phyloP scores from a whole-genome alignment of 1,140 invertebrate species.

The Nautilus pompilius region DNA sequence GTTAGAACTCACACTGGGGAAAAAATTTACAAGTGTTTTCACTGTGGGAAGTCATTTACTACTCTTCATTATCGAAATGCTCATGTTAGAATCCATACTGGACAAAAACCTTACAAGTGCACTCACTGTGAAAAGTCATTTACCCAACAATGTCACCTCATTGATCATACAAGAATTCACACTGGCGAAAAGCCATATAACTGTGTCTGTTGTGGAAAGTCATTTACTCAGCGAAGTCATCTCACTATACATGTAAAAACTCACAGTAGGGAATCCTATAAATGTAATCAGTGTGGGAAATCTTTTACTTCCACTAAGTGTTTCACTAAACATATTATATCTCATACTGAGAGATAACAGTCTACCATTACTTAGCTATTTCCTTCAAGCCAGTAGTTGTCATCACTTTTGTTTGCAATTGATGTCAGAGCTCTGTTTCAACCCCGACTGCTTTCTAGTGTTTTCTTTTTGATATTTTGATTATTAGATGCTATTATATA shows the following conservation, averaged over 20 bases:
- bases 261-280: conserved; percentile 47
- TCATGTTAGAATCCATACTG: conserved; percentile 42
- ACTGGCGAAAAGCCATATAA: conserved; percentile 64
- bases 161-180: conserved; percentile 9
- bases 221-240: conserved; percentile 7
- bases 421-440: too few species aligned
- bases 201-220: conserved; percentile 55
- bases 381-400: too few species aligned
- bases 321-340: too few species aligned
- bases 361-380: too few species aligned
- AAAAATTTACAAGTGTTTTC: conserved; percentile 70
- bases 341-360: too few species aligned
- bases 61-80: conserved; percentile 60
- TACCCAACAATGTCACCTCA: conserved; percentile 51
- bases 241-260: conserved; percentile 17
- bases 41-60: conserved; percentile 73
- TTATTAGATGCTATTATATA: too few species aligned
- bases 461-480: too few species aligned
- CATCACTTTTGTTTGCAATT: too few species aligned
- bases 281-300: conserved; percentile 50
- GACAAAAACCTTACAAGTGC: conserved; percentile 51
- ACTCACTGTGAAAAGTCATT: conserved; percentile 18
- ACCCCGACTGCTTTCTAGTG: too few species aligned
- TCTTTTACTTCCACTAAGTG: too few species aligned
- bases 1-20: conserved; percentile 67